Evolutionary conservation across 2,113 vertebrate genomes (phyloP), one percentile per base, ranked within the genome.

Genomic region (Rhinolophus ferrumequinum): DNA sequence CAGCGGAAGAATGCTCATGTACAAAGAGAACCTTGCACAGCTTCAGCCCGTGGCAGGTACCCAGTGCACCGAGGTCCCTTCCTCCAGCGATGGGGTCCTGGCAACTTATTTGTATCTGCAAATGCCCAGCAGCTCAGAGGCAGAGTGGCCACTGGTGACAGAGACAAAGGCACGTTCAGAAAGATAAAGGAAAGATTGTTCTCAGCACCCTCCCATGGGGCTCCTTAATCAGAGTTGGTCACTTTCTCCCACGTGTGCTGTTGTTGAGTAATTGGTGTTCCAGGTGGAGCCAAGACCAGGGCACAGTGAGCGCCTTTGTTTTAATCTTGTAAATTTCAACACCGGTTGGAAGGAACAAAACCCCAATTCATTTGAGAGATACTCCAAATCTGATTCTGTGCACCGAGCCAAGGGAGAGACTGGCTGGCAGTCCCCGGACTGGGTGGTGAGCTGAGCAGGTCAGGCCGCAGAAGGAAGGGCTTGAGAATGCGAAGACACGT

Each of bases 231-330:
- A 16, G 50, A 60, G 26, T 26, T 84, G 97, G 60, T 82, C 1
- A 1, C 41, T 41, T 86, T 89, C 18, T 82, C 75, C 14, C 0
- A 1, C 60, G 38, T 93, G 92, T 0, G 4, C 93, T 90, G 30
- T 24, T 92, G 82, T 73, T 73, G 16, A 38, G 91, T 87, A 97
- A 62, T 97, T 92, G 95, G 93, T 70, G 97, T 47, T 28, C 9
- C 28, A 14, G 84, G 47, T 52, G 24, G n/a, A 95, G 98, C 98
- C 97, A 96, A 94, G 94, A 35, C 8, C 18, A 18, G 91, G 76
- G 62, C 85, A 96, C 84, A 98, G 95, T 89, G 84, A 94, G 79
- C 5, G 81, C 75, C 91, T 98, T 96, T 97, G 97, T 97, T 97
- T 98, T 89, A 88, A 87, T 88, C 90, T 81, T 62, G 38, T 85